Conservation (phyloP, 1,140 invertebrate genomes). For the Anastrepha ludens region DNA sequence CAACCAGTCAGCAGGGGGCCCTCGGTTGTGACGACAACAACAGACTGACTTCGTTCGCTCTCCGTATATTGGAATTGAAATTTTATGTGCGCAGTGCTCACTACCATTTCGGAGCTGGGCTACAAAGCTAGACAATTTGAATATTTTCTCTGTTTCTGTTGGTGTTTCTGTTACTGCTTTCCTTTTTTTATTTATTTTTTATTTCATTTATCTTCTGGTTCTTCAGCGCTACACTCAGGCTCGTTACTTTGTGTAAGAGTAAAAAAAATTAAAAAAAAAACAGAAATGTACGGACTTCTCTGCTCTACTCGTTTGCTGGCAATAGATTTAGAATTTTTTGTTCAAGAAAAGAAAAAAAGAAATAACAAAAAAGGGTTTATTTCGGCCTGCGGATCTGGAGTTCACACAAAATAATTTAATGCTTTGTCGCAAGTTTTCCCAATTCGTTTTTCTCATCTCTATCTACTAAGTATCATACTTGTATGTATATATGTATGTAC, state of each 20-base stretch:
- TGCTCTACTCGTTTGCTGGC: neutral
- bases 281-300: neutral
- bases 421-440: slow-evolving; percentile 33
- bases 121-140: slow-evolving; percentile 7
- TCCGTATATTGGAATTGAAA: neutral
- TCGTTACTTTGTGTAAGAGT: neutral
- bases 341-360: neutral
- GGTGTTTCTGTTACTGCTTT: neutral
- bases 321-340: neutral
- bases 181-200: neutral
- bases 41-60: neutral
- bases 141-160: slow-evolving; percentile 20
- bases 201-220: neutral
- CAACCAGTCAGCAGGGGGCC: slow-evolving; percentile 1
- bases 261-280: neutral
- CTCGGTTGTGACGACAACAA: neutral
- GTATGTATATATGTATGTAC: neutral
- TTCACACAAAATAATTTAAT: slow-evolving; percentile 50
- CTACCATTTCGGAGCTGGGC: neutral
- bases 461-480: too few relatives aligned
- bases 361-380: slow-evolving; percentile 17
- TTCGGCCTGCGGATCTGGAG: neutral
- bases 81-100: neutral
- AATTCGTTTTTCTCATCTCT: neutral
- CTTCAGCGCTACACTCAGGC: too few relatives aligned